These are phyloP conservation scores for Lepidurus apus DNA, from an alignment of 1,140 invertebrate species.

Conservation along the genomic window DNA sequence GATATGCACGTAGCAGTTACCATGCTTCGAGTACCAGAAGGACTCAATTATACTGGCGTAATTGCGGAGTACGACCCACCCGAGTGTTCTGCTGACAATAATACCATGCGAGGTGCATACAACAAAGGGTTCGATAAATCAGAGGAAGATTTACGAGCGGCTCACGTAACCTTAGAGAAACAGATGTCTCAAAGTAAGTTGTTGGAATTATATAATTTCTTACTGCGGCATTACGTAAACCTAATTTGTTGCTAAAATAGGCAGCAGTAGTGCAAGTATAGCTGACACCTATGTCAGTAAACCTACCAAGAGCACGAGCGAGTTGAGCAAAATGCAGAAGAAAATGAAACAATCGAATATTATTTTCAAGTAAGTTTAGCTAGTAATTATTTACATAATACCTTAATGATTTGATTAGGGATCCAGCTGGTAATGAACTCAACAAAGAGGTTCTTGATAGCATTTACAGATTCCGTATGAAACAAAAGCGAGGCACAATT, in stretches of 20 bases:
- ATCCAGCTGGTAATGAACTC: constrained; percentile 38
- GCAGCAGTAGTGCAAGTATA: neutral
- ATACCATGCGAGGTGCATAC: neutral
- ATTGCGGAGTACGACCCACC: constrained; percentile 45
- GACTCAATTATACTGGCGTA: constrained; percentile 60
- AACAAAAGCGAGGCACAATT: constrained; percentile 54
- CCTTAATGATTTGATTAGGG: constrained; percentile 34
- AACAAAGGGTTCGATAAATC: neutral
- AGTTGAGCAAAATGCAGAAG: neutral
- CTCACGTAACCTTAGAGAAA: neutral
- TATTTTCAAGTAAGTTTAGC: neutral
- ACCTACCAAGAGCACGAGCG: neutral
- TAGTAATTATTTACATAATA: neutral
- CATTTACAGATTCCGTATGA: constrained; percentile 57
- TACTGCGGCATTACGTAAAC: no score
- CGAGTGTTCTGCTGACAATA: constrained; percentile 19
- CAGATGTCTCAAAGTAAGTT: constrained; percentile 4
- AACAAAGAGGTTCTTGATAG: constrained; percentile 41
- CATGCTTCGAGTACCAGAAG: constrained; percentile 74
- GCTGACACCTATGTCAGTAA: neutral
- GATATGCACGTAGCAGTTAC: constrained; percentile 87
- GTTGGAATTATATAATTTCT: no score
- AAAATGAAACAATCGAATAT: neutral
- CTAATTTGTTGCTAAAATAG: neutral
- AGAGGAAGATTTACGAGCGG: neutral